Evolutionary conservation across 1,140 invertebrate genomes (phyloP).

Genomic region (Tenebrio molitor): DNA sequence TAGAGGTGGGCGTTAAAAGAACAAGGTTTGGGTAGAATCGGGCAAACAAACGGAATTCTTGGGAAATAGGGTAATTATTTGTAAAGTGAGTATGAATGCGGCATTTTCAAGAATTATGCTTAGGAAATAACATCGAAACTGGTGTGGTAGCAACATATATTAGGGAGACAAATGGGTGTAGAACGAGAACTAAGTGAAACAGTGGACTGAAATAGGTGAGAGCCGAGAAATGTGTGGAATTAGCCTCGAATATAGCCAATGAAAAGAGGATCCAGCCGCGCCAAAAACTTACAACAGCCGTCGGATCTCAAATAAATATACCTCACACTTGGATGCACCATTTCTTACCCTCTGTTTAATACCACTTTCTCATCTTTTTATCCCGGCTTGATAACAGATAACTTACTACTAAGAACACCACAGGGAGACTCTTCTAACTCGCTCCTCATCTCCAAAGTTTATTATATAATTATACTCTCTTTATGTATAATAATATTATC

Average conservation of each 20-base stretch:
- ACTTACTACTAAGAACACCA: constrained; percentile 46
- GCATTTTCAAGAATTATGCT: constrained; percentile 48
- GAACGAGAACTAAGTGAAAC: constrained; percentile 49
- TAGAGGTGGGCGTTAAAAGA: constrained; percentile 41
- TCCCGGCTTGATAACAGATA: constrained; percentile 44
- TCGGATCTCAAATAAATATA: constrained; percentile 49
- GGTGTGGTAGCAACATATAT: constrained; percentile 50
- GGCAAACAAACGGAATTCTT: constrained; percentile 40
- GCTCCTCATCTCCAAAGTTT: constrained; percentile 20
- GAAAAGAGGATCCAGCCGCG: constrained; percentile 46
- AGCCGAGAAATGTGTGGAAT: constrained; percentile 52
- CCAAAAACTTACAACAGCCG: constrained; percentile 46
- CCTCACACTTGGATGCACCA: constrained; percentile 47
- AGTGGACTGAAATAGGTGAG: constrained; percentile 55
- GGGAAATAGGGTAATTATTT: constrained; percentile 42
- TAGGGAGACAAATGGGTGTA: constrained; percentile 53
- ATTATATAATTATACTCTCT: constrained; percentile 42
- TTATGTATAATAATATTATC: constrained; percentile 42
- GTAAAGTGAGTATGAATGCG: constrained; percentile 42
- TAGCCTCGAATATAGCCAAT: constrained; percentile 52
- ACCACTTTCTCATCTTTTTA: constrained; percentile 46
- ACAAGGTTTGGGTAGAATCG: constrained; percentile 21
- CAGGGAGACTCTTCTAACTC: constrained; percentile 18
- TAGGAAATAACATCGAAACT: constrained; percentile 49
- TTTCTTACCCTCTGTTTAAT: constrained; percentile 48